phyloP scores from a whole-genome alignment of 1,140 invertebrate species.

The Ostrea edulis region DNA sequence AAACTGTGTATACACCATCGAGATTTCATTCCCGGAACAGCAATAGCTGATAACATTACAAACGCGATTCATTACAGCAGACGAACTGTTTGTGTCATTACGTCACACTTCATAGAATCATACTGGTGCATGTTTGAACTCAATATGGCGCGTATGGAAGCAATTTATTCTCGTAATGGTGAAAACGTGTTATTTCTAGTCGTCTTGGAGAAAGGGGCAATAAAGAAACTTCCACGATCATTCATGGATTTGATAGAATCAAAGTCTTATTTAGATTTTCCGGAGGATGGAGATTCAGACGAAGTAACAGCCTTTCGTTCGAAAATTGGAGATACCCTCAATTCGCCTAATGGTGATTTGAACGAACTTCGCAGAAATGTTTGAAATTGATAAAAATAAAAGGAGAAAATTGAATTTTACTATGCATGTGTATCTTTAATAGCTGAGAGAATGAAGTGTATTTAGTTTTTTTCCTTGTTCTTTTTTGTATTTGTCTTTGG shows the following conservation, averaged over 20 bases:
- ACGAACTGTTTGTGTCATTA: conserved; percentile 83
- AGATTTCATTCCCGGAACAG: conserved; percentile 67
- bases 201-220: conserved; percentile 3
- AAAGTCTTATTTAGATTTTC: not conserved
- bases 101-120: conserved; percentile 83
- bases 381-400: too few relatives aligned
- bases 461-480: too few relatives aligned
- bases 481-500: too few relatives aligned
- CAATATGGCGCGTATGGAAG: conserved; percentile 76
- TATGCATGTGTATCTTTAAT: too few relatives aligned
- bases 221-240: not conserved
- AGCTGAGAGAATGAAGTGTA: too few relatives aligned
- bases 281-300: not conserved
- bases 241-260: not conserved
- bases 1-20: conserved; percentile 66
- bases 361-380: not conserved
- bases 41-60: conserved; percentile 83
- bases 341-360: not conserved
- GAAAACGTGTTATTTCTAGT: conserved; percentile 42
- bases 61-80: conserved; percentile 82
- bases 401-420: too few relatives aligned
- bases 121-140: conserved; percentile 86
- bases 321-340: not conserved
- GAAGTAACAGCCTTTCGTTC: not conserved
- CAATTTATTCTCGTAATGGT: conserved; percentile 52